A percentile compares a stretch with the other conserved stretches of the same genome.
phyloP scores from a whole-genome alignment of 1,140 invertebrate species.

The Capitella teleta region DNA sequence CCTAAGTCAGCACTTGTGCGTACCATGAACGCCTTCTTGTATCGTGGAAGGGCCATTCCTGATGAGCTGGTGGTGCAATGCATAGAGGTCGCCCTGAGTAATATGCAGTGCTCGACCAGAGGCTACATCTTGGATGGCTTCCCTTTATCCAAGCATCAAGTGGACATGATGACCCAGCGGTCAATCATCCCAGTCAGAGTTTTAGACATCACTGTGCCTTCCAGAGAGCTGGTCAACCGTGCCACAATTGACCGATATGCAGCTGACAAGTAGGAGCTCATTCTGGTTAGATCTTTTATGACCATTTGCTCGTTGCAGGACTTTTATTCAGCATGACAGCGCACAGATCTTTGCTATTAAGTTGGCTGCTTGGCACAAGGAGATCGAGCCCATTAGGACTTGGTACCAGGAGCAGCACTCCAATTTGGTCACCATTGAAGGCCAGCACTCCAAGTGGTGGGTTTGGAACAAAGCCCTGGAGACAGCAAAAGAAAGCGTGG shows the following conservation, averaged over 20 bases:
- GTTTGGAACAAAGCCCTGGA: constrained; percentile 32
- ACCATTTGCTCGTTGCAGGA: constrained; percentile 15
- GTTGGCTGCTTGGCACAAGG: constrained; percentile 25
- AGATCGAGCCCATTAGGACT: constrained; percentile 22
- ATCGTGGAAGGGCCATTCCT: constrained; percentile 31
- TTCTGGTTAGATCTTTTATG: background rate
- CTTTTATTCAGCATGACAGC: constrained; percentile 32
- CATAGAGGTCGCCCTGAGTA: constrained; percentile 34
- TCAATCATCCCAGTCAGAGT: constrained; percentile 40
- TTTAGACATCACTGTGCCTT: constrained; percentile 32
- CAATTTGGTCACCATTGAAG: constrained; percentile 29
- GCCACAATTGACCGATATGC: constrained; percentile 33
- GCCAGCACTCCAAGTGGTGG: constrained; percentile 37
- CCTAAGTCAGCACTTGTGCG: constrained; percentile 29
- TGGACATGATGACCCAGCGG: constrained; percentile 34
- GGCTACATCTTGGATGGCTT: constrained; percentile 43
- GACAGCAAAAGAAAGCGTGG: constrained; percentile 21
- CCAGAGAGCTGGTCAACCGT: constrained; percentile 33
- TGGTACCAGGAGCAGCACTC: constrained; percentile 38
- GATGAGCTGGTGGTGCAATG: constrained; percentile 38
- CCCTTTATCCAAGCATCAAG: constrained; percentile 34
- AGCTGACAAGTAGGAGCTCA: constrained; percentile 19
- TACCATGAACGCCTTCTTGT: constrained; percentile 27
- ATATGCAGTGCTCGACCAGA: constrained; percentile 36
- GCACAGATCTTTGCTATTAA: constrained; percentile 35